Evolutionary conservation across 2,888 invertebrate species (phyloP).

Genomic region (Phyllotreta striolata): DNA sequence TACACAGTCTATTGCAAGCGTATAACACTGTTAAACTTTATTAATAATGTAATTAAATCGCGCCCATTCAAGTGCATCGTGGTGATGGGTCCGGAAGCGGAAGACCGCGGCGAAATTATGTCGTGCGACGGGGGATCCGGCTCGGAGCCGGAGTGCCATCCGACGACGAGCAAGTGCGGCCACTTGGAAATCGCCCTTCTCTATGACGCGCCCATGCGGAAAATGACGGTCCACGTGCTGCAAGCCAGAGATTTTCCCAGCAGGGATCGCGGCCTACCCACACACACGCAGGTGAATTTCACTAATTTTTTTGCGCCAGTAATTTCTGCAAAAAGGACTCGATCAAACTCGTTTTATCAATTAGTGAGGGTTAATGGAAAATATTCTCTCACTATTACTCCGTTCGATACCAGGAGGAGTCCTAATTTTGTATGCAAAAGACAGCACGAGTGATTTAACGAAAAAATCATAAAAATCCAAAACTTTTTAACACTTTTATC

Average conservation of each 20-base stretch:
- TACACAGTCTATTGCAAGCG: too few relatives aligned
- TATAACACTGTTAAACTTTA: too few relatives aligned
- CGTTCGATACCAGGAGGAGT: too few relatives aligned
- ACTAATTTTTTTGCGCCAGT: background rate
- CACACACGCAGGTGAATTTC: conserved; percentile 70
- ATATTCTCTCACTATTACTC: too few relatives aligned
- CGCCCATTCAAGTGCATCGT: conserved; percentile 63
- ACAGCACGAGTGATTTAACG: too few relatives aligned
- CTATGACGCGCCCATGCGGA: conserved; percentile 89
- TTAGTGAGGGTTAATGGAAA: too few relatives aligned
- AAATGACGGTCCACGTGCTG: conserved; percentile 91
- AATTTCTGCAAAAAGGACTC: background rate
- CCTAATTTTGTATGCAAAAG: too few relatives aligned
- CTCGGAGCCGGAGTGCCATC: conserved; percentile 62
- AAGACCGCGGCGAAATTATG: conserved; percentile 53
- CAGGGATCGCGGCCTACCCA: conserved; percentile 72
- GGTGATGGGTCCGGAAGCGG: conserved; percentile 60
- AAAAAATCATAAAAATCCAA: too few relatives aligned
- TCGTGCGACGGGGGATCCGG: conserved; percentile 53
- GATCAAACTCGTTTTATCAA: too few relatives aligned
- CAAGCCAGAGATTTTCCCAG: conserved; percentile 85
- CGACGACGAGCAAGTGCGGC: conserved; percentile 69
- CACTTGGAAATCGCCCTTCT: conserved; percentile 86
- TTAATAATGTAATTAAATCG: background rate
- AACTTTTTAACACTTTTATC: too few relatives aligned